Base-by-base conservation (phyloP, 2,888 invertebrate species). In the Tuberolachnus salignus region DNA sequence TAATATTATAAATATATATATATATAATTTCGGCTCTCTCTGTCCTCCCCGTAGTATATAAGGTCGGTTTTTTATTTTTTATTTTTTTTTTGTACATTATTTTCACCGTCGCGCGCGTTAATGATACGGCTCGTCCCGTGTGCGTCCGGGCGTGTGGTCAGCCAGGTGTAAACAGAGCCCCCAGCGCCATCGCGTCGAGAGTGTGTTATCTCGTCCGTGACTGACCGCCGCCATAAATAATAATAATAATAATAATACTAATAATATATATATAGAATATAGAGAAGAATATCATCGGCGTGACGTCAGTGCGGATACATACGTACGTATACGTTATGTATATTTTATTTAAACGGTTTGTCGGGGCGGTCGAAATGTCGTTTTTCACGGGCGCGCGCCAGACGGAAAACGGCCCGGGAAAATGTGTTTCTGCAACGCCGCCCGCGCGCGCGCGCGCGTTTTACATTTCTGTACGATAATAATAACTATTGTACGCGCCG, bases 191-290 rank as follows among this genome's bases (percentile, higher is more conserved):
- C 78, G 26, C 78, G 23, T 21, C 61, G 42, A 73, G 51, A 53
- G 63, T 46, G 57, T 69, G 59, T 59, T 21, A 78, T 69, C 78
- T 78, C 78, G 59, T 78, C 78, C 78, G n/a, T 78, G 78, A 78
- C 78, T 34, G 78, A 69, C 78, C 34, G 78, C 66, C 66, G 42
- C 69, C 69, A 78, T 73, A 63, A 61, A 75, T 57, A n/a, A n/a
- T n/a, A n/a, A n/a, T n/a, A n/a, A n/a, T n/a, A n/a, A n/a, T n/a
- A n/a, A n/a, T n/a, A n/a, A n/a, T n/a, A n/a, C n/a, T n/a, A n/a
- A n/a, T n/a, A n/a, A n/a, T n/a, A n/a, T n/a, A n/a, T n/a, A n/a
- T n/a, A n/a, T n/a, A n/a, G n/a, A n/a, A n/a, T n/a, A n/a, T n/a
- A n/a, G n/a, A n/a, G n/a, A n/a, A n/a, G n/a, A 34, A 34, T 34